A percentile compares a stretch with the other conserved stretches of the same genome.
Evolutionary conservation across 2,797 vertebrate genomes (phyloP).

Genomic region (Meriones psammophilus): DNA sequence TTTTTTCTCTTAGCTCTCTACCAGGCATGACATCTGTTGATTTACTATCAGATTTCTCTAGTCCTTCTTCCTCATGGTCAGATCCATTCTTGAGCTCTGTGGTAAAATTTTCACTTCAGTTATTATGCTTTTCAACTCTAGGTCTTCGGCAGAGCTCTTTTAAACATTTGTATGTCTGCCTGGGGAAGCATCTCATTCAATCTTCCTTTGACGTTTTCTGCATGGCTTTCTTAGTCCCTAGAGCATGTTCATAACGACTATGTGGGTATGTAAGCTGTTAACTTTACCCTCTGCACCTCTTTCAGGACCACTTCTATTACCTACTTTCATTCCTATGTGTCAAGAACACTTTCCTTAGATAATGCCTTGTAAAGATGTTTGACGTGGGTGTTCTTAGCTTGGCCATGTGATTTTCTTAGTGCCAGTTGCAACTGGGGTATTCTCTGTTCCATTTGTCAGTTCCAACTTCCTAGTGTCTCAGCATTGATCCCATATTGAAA

Average conservation of each 20-base stretch:
- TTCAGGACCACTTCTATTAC: background rate
- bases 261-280: background rate
- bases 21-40: background rate
- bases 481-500: background rate
- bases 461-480: background rate
- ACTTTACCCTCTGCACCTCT: background rate
- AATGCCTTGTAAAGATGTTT: background rate
- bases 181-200: background rate
- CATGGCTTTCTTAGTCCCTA: background rate
- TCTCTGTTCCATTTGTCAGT: background rate
- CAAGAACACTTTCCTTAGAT: background rate
- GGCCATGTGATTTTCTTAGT: background rate
- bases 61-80: background rate
- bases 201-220: background rate
- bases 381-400: background rate
- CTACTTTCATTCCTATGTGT: background rate
- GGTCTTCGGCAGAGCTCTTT: background rate
- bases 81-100: background rate
- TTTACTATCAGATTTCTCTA: background rate
- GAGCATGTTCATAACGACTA: background rate
- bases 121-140: background rate
- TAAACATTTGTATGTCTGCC: background rate
- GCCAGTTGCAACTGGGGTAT: too few species aligned
- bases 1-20: background rate
- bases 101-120: background rate